Conservation (phyloP, 2,797 vertebrate species). For the Neopelma chrysocephalum region DNA sequence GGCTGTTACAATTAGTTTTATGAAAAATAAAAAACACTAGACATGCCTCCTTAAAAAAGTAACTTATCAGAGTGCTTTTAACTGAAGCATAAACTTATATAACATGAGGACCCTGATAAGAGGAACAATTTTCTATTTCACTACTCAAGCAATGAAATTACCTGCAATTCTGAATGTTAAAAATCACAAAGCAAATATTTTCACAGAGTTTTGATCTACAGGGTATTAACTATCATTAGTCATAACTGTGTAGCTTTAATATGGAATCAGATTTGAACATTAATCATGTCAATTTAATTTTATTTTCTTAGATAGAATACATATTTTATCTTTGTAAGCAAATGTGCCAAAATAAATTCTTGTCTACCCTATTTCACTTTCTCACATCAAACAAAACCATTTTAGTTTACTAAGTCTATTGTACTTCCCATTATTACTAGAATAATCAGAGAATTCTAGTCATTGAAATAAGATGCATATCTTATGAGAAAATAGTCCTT, state of each 20-base stretch:
- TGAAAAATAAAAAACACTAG: background rate
- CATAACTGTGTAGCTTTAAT: background rate
- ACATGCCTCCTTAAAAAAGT: background rate
- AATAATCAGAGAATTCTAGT: conserved; percentile 11
- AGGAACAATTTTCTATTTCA: background rate
- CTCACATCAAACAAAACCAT: conserved; percentile 28
- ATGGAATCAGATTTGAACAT: background rate
- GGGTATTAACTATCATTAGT: background rate
- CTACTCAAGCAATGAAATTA: background rate
- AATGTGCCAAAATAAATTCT: conserved; percentile 37
- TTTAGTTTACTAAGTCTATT: background rate
- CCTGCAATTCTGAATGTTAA: background rate
- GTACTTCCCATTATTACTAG: background rate
- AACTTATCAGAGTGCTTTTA: background rate
- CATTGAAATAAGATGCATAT: conserved; percentile 38
- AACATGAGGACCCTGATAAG: background rate
- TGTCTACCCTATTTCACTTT: background rate
- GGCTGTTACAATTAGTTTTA: background rate
- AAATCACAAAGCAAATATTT: conserved; percentile 20
- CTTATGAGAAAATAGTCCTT: conserved; percentile 5
- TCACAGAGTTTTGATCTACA: background rate
- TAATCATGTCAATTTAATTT: conserved; percentile 25
- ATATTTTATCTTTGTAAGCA: background rate
- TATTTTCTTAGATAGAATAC: conserved; percentile 9
- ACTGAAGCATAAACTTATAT: background rate